Base-by-base conservation (phyloP, 1,140 invertebrate genomes). In the Leguminivora glycinivorella region DNA sequence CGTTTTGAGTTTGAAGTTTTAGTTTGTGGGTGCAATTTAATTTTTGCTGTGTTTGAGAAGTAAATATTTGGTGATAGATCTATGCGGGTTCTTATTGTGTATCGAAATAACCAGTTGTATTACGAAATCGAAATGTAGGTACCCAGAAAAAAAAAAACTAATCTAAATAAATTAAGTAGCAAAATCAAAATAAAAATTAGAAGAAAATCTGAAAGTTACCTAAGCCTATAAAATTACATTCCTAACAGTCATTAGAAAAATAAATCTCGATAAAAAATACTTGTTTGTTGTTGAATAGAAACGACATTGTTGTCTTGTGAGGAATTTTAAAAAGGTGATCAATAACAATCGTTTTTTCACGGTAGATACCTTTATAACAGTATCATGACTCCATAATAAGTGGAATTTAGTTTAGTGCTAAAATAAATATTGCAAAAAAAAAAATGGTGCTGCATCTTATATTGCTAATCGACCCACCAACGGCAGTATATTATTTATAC, bases 11-110 rank as follows among this genome's bases (percentile, higher is more conserved):
- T 47, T n/a, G 4, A 17, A 1, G 0, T n/a, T 17, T 47, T 47
- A n/a, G 17, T n/a, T 29, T 60, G 56, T 60, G 56, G 56, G 56
- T 60, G 56, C 56, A 29, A 60, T 60, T 26, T 26, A n/a, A 25
- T 29, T 31, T 56, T 29, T n/a, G 58, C 58, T 24, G 31, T 17
- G 31, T 17, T 63, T 34, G 58, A 63, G 26, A 29, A 29, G 6
- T 17, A 63, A 63, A 63, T 17, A 29, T 63, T 29, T 63, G 58
- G 29, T 63, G 58, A 31, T 63, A 24, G n/a, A 29, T 34, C 26
- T 63, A 26, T 63, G 58, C 58, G 58, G 58, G 58, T 26, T 31
- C 2, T 43, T 43, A 43, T 43, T 43, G 38, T 4, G 1, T 14
- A 43, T 14, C n/a, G 38, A 40, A 52, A 52, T 60, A 25, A 14